Percentiles rank a stretch among this genome's conserved stretches.
phyloP scores from a whole-genome alignment of 1,140 invertebrate species.

The Lethrus apterus region DNA sequence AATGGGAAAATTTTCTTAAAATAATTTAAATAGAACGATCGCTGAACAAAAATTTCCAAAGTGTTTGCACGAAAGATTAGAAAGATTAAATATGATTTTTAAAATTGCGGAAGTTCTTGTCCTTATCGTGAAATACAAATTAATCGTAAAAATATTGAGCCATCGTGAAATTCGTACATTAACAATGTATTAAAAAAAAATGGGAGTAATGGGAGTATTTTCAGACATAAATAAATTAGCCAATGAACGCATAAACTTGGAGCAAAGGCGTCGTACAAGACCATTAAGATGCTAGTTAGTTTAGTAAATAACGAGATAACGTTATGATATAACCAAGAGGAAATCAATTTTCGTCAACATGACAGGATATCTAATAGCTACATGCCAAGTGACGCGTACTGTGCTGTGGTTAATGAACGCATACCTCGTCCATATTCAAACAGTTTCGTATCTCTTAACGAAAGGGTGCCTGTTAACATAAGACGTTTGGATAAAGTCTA shows the following conservation, averaged over 20 bases:
- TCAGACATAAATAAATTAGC: no score
- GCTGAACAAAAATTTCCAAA: no score
- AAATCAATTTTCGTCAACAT: conserved; percentile 31
- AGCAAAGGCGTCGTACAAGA: conserved; percentile 20
- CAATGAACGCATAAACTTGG: no score
- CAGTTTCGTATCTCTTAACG: conserved; percentile 22
- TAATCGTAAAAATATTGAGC: no score
- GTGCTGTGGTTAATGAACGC: conserved; percentile 24
- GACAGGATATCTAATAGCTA: conserved; percentile 29
- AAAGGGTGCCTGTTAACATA: conserved; percentile 21
- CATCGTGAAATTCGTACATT: neutral
- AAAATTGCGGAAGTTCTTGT: no score
- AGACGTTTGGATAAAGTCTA: conserved; percentile 21
- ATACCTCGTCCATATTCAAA: conserved; percentile 23
- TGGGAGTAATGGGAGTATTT: conserved; percentile 7
- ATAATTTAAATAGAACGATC: no score
- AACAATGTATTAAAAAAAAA: neutral
- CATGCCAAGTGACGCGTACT: conserved; percentile 26
- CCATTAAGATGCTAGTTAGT: neutral
- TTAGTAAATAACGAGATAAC: conserved; percentile 23
- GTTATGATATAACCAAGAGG: conserved; percentile 25
- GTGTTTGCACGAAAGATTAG: no score
- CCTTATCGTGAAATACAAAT: no score
- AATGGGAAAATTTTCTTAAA: no score
- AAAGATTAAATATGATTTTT: no score